Percentiles rank a stretch among this genome's conserved stretches.
These are phyloP conservation scores for Drosophila algonquin DNA, from an alignment of 2,888 invertebrate genomes.

Conservation along the genomic window DNA sequence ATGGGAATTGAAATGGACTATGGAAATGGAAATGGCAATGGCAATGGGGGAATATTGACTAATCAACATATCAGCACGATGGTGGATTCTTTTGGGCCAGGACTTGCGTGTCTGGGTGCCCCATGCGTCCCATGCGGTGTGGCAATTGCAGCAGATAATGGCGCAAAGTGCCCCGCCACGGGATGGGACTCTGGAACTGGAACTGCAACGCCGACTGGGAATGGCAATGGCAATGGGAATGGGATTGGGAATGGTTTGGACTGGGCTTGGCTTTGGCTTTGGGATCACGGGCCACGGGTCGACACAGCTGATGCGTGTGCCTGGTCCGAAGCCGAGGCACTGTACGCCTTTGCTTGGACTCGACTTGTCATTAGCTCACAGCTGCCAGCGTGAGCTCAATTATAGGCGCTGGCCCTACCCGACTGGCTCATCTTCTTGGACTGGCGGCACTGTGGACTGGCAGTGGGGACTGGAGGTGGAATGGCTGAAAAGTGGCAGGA, in stretches of 20 bases:
- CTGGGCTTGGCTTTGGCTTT: neutral
- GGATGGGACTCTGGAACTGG: slow-evolving; percentile 16
- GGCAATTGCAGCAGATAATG: slow-evolving; percentile 72
- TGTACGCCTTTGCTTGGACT: slow-evolving; percentile 58
- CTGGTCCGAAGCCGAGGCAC: neutral
- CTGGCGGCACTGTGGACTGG: slow-evolving; percentile 2
- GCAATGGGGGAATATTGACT: slow-evolving; percentile 57
- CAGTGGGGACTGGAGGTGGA: neutral
- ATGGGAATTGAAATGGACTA: neutral
- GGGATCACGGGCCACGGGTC: slow-evolving; percentile 34
- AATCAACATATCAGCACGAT: slow-evolving; percentile 76
- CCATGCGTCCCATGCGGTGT: slow-evolving; percentile 64
- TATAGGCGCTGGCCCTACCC: slow-evolving; percentile 50
- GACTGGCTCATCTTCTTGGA: neutral
- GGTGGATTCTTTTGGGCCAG: slow-evolving; percentile 14
- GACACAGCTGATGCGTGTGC: slow-evolving; percentile 54
- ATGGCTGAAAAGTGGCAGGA: slow-evolving; percentile 58
- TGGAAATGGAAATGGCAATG: slow-evolving; percentile 17
- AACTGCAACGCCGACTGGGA: neutral
- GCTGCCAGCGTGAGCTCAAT: slow-evolving; percentile 68
- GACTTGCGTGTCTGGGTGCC: slow-evolving; percentile 55
- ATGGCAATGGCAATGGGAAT: neutral
- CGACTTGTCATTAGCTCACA: slow-evolving; percentile 73
- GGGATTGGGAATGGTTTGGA: slow-evolving; percentile 5
- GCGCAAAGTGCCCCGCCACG: slow-evolving; percentile 65